Evolutionary conservation across 2,113 vertebrate species (phyloP).

Genomic region (Sclerurus mexicanus): DNA sequence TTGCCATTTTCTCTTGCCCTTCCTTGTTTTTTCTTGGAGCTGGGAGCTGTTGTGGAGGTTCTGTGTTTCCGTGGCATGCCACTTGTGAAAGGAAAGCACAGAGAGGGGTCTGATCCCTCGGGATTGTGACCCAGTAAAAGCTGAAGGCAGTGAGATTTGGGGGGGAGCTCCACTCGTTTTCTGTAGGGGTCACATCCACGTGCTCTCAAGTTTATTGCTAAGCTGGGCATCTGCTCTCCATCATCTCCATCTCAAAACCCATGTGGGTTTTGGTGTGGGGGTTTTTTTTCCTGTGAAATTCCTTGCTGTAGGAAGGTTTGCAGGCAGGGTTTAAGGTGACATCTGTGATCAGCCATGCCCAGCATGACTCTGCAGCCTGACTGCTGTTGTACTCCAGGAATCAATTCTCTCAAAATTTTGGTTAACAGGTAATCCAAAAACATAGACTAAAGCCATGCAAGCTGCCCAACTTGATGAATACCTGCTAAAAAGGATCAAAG

Average conservation of each 20-base stretch:
- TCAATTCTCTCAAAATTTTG: background rate
- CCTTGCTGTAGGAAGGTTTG: background rate
- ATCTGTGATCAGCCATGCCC: background rate
- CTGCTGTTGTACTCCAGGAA: background rate
- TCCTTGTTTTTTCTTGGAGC: background rate
- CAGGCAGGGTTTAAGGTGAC: background rate
- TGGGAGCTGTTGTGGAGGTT: background rate
- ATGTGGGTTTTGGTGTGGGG: accelerated
- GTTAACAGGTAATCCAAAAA: background rate
- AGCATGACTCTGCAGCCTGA: background rate
- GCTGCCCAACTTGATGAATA: background rate
- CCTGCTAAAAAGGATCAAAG: background rate
- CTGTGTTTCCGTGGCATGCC: background rate
- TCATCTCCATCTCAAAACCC: too few species aligned
- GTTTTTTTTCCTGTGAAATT: background rate
- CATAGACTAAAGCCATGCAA: background rate
- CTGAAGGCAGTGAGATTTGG: background rate
- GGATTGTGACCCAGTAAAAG: background rate
- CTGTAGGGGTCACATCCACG: background rate
- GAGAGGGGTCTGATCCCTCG: background rate
- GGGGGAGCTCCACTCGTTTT: accelerated
- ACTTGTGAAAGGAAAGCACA: background rate
- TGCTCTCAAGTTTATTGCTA: background rate
- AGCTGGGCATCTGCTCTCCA: background rate
- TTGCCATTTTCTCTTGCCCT: background rate